These are phyloP conservation scores for Plestiodon gilberti DNA, from an alignment of 2,113 vertebrate species.

Conservation along the genomic window DNA sequence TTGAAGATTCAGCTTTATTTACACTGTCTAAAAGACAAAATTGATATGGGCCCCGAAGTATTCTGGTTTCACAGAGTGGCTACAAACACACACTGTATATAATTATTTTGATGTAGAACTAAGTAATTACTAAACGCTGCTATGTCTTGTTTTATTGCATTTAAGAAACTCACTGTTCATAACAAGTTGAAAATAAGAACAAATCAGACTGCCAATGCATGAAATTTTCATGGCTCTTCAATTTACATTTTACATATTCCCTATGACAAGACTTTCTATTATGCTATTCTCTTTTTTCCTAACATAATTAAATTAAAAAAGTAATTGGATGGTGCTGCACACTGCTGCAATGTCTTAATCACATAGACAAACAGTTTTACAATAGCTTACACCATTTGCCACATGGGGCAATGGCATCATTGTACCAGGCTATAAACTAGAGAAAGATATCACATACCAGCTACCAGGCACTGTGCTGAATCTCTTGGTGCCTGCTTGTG, in stretches of 20 bases:
- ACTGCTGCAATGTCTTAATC: constrained; percentile 85
- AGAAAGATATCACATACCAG: constrained; percentile 77
- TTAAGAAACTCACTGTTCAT: constrained; percentile 78
- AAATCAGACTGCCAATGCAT: constrained; percentile 84
- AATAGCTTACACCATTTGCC: constrained; percentile 86
- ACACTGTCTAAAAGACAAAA: constrained; percentile 84
- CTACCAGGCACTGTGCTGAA: constrained; percentile 69
- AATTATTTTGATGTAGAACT: constrained; percentile 84
- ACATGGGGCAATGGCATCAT: constrained; percentile 84
- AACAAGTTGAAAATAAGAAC: constrained; percentile 84
- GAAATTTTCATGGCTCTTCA: constrained; percentile 86
- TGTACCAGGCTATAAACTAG: constrained; percentile 80
- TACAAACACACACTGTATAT: constrained; percentile 79
- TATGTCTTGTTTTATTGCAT: constrained; percentile 82
- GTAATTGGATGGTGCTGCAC: constrained; percentile 85
- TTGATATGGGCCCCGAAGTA: constrained; percentile 80
- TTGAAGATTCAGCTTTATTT: constrained; percentile 89
- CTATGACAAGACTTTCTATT: constrained; percentile 86
- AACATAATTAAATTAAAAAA: constrained; percentile 87
- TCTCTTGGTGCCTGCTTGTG: constrained; percentile 67
- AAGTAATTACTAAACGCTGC: constrained; percentile 83
- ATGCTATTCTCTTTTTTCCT: constrained; percentile 82
- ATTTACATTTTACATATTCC: constrained; percentile 85
- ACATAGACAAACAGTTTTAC: constrained; percentile 88
- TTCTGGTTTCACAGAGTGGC: constrained; percentile 79